These are phyloP conservation scores for Lucilia sericata DNA, from an alignment of 1,140 invertebrate species.

Conservation along the genomic window DNA sequence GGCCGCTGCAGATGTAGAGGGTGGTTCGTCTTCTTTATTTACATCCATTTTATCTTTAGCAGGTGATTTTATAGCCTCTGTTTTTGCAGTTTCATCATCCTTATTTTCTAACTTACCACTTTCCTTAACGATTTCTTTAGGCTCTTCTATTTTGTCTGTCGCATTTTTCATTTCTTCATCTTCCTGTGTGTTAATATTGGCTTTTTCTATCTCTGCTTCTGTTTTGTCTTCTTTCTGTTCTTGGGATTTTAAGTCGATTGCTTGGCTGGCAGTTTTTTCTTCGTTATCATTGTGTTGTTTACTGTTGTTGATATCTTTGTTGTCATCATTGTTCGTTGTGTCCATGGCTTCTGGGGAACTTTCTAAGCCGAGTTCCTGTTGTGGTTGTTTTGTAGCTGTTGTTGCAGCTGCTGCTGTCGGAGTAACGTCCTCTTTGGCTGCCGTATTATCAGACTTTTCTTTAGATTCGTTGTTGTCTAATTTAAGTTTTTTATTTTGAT, in stretches of 20 bases:
- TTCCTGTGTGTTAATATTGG: not conserved
- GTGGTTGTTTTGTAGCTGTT: not conserved
- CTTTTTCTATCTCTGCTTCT: not conserved
- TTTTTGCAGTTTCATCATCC: not conserved
- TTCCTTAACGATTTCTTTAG: not conserved
- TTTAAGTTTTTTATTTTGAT: slow-evolving; percentile 60
- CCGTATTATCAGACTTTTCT: slow-evolving; percentile 51
- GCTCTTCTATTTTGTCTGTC: not conserved
- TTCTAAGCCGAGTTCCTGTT: not conserved
- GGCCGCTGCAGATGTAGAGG: not conserved
- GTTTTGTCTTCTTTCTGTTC: not conserved
- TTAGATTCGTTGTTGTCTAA: slow-evolving; percentile 53
- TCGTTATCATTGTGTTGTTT: not conserved
- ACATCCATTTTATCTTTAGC: slow-evolving; percentile 20
- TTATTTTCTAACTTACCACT: not conserved
- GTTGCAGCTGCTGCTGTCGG: no score
- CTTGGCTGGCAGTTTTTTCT: slow-evolving; percentile 13
- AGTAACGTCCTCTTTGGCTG: not conserved
- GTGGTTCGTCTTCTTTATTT: slow-evolving; percentile 1
- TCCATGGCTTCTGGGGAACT: not conserved
- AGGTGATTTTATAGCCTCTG: slow-evolving; percentile 25
- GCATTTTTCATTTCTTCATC: not conserved
- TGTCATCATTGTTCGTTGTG: slow-evolving; percentile 9
- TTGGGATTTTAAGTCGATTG: not conserved
- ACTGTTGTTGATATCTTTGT: not conserved